phyloP scores from a whole-genome alignment of 2,113 vertebrate genomes.

The Embiotoca jacksoni region DNA sequence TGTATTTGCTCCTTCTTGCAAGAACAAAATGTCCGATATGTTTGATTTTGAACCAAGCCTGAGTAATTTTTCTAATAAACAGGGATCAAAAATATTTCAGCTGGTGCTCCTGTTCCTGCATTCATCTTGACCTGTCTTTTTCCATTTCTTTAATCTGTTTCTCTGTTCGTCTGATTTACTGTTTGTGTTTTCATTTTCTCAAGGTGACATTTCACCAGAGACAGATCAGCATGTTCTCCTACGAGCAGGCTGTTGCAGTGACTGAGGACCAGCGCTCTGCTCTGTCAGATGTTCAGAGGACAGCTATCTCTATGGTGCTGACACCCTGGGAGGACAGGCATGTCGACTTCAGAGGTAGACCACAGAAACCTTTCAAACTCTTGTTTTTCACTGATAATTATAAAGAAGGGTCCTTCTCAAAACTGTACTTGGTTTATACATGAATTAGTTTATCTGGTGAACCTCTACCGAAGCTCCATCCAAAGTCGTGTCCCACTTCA shows the following conservation, averaged over 20 bases:
- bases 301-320: slow-evolving; percentile 83
- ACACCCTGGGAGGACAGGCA: slow-evolving; percentile 79
- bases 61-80: too few species aligned
- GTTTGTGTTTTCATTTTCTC: slow-evolving; percentile 1
- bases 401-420: neutral
- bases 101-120: neutral
- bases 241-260: slow-evolving; percentile 84
- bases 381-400: neutral
- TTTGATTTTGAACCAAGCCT: too few species aligned
- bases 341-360: slow-evolving; percentile 80
- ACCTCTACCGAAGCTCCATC: too few species aligned
- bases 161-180: neutral
- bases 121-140: neutral
- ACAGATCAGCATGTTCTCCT: slow-evolving; percentile 84
- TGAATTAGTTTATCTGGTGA: neutral
- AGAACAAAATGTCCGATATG: too few species aligned
- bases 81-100: too few species aligned
- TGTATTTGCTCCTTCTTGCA: too few species aligned
- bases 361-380: neutral
- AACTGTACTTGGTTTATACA: neutral
- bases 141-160: neutral
- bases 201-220: slow-evolving; percentile 81
- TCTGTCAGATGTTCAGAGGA: slow-evolving; percentile 76
- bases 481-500: too few species aligned
- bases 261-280: slow-evolving; percentile 70